Evolutionary conservation across 2,888 invertebrate genomes (phyloP), one percentile per base, ranked within the genome.

Genomic region (Calameuta filiformis): DNA sequence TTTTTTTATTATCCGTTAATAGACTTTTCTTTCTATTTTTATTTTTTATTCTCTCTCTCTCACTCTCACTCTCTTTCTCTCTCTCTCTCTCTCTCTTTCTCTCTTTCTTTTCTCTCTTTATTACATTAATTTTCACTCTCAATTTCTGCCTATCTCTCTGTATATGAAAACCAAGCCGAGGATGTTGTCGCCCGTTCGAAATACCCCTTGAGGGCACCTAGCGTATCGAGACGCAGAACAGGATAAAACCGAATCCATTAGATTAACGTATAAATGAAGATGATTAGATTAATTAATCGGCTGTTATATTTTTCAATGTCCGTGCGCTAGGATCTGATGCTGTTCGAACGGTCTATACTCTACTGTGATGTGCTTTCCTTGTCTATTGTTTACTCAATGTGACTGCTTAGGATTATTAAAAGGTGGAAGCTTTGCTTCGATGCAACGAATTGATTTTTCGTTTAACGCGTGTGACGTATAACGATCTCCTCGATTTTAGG

Each of bases 341-440:
- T 56, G 37, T 75, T 77, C 75, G 75, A 77, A 77, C 77, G 75
- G 75, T 75, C 77, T 75, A 31, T 71, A 75, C 56, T 69, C 69
- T 75, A 77, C 77, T 77, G 77, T 77, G 77, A 77, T 77, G 77
- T 77, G 77, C 77, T 77, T 77, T 77, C 37, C 77, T 75, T 73
- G 77, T 77, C 74, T 69, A 56, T 73, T 56, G 71, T 34, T 75
- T 75, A 69, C 33, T 76, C 71, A 76, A 76, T 76, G 76, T 76
- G 37, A 76, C 76, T 76, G 76, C 76, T 76, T 71, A 76, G 35
- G 56, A 34, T 56, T 56, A 56, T 56, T 56, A 23, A 56, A 23
- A 9, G 56, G 56, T 23, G 23, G 23, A 23, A 56, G 23, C 56
- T 37, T 4, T 12, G 2, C 15, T 56, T 23, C 6, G 2, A 9